These are phyloP conservation scores for Mechanitis mazaeus DNA, from an alignment of 2,888 invertebrate genomes.

Conservation along the genomic window DNA sequence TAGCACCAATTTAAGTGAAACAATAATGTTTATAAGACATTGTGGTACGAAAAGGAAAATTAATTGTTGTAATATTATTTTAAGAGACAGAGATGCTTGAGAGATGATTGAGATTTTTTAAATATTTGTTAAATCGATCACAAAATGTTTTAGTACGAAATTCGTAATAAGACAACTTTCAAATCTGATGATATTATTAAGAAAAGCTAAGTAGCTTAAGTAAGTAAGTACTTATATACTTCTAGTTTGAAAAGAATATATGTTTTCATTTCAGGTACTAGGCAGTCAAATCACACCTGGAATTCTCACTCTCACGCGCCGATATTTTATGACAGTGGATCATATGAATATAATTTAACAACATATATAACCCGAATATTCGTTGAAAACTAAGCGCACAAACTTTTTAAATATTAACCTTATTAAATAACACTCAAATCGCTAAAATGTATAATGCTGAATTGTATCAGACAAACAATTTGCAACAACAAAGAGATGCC, in stretches of 20 bases:
- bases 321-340: slow-evolving; percentile 41
- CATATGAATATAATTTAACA: slow-evolving; percentile 63
- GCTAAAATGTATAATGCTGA: slow-evolving; percentile 76
- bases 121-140: no score
- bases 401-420: slow-evolving; percentile 34
- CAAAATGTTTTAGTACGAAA: no score
- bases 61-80: no score
- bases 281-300: slow-evolving; percentile 13
- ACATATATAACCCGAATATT: slow-evolving; percentile 50
- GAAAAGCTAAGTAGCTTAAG: no score
- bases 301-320: slow-evolving; percentile 30
- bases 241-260: not conserved
- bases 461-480: slow-evolving; percentile 81
- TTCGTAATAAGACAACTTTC: not conserved
- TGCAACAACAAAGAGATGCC: slow-evolving; percentile 78
- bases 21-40: no score
- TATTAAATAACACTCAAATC: no score
- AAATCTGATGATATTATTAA: not conserved
- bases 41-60: no score
- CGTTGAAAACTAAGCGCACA: slow-evolving; percentile 57
- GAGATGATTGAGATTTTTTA: no score
- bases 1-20: no score
- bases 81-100: no score
- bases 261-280: slow-evolving; percentile 17
- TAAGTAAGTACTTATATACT: not conserved